Conservation (phyloP, 2,888 invertebrate species). For the Hyles lineata region DNA sequence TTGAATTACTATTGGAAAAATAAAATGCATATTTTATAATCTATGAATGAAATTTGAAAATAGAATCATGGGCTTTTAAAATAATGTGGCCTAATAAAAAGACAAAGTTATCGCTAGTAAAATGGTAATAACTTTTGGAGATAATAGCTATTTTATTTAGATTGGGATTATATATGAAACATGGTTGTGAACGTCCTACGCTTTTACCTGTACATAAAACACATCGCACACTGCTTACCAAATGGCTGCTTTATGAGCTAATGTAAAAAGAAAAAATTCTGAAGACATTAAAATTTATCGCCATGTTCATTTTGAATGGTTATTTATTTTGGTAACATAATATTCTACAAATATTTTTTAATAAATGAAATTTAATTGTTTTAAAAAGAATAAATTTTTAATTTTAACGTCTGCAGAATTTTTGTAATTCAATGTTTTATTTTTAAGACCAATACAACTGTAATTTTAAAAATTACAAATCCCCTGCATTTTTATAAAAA, state of each 20-base stretch:
- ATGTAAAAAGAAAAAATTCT: background rate
- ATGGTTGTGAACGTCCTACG: constrained; percentile 18
- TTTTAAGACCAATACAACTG: background rate
- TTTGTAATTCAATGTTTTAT: background rate
- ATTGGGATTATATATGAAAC: background rate
- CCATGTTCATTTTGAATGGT: background rate
- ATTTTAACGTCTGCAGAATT: background rate
- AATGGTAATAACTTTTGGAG: background rate
- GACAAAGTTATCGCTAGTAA: background rate
- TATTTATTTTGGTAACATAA: background rate
- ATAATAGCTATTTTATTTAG: background rate
- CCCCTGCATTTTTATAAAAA: no score
- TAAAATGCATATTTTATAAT: background rate
- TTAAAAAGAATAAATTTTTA: no score
- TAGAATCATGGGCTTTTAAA: background rate
- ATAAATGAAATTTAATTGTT: background rate
- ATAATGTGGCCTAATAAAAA: background rate
- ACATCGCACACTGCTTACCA: constrained; percentile 18
- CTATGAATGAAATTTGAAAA: constrained; percentile 20
- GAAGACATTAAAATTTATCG: constrained; percentile 4
- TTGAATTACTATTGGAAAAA: constrained; percentile 16
- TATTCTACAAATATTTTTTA: background rate
- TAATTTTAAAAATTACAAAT: no score
- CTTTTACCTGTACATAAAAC: constrained; percentile 26
- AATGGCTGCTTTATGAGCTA: constrained; percentile 4